A percentile compares a stretch with the other conserved stretches of the same genome.
phyloP scores from a whole-genome alignment of 2,797 vertebrate genomes.

The Carduelis carduelis region DNA sequence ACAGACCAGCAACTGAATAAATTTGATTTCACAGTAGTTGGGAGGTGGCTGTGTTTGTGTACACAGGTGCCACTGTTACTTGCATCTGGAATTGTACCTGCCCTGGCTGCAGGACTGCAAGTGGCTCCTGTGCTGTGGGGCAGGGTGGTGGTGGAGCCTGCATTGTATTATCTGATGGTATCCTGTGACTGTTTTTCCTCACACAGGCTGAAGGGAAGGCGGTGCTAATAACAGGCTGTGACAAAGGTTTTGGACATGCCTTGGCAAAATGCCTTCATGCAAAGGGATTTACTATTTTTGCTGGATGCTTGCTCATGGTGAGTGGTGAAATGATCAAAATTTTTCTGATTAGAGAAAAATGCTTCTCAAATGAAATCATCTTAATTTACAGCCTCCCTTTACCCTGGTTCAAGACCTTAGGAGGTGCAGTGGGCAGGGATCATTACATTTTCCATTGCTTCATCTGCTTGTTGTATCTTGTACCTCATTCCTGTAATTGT shows the following conservation, averaged over 20 bases:
- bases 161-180: background rate
- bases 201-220: constrained; percentile 81
- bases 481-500: background rate
- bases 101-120: background rate
- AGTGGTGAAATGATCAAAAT: background rate
- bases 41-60: background rate
- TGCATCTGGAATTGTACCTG: background rate
- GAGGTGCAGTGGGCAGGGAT: background rate
- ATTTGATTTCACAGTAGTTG: background rate
- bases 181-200: background rate
- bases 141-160: background rate
- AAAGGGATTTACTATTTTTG: constrained; percentile 85
- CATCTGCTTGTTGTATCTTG: background rate
- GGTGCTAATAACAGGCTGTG: constrained; percentile 86
- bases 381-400: background rate
- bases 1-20: background rate
- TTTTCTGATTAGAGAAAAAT: background rate
- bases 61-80: background rate
- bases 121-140: background rate
- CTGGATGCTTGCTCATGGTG: constrained; percentile 85
- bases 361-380: background rate
- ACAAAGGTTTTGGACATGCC: constrained; percentile 84
- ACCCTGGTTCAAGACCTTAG: background rate
- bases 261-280: constrained; percentile 82
- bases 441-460: background rate